Evolutionary conservation across 2,113 vertebrate genomes (phyloP).

Genomic region (Oryzias celebensis): DNA sequence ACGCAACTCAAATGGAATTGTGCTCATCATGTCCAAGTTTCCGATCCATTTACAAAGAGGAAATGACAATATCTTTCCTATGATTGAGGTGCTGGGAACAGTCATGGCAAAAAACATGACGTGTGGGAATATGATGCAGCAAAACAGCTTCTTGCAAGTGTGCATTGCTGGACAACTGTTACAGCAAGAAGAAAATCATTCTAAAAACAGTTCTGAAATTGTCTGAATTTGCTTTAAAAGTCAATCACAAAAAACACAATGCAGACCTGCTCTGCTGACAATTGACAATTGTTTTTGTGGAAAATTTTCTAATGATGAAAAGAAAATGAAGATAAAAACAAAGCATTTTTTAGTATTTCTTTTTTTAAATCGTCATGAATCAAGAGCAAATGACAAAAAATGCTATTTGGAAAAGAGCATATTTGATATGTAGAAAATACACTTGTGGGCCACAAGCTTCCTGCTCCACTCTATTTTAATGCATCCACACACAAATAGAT

Average conservation of each 20-base stretch:
- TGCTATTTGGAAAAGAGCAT: no score
- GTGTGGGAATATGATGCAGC: slow-evolving; percentile 33
- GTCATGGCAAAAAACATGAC: slow-evolving; percentile 52
- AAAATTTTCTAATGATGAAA: no score
- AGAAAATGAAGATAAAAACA: no score
- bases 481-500: no score
- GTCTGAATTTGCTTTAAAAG: slow-evolving; percentile 53
- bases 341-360: no score
- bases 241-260: slow-evolving; percentile 48
- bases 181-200: slow-evolving; percentile 52
- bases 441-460: no score
- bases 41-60: slow-evolving; percentile 20
- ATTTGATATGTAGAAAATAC: no score
- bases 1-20: slow-evolving; percentile 1
- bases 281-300: slow-evolving; percentile 16
- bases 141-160: slow-evolving; percentile 39
- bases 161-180: slow-evolving; percentile 47
- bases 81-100: slow-evolving; percentile 40
- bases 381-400: no score
- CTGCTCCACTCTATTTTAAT: no score
- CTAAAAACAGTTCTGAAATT: slow-evolving; percentile 68
- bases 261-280: slow-evolving; percentile 37
- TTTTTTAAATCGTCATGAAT: no score
- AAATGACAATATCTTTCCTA: slow-evolving; percentile 18
- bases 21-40: slow-evolving; percentile 21